phyloP scores from a whole-genome alignment of 2,113 vertebrate species.

The Pteropus alecto region DNA sequence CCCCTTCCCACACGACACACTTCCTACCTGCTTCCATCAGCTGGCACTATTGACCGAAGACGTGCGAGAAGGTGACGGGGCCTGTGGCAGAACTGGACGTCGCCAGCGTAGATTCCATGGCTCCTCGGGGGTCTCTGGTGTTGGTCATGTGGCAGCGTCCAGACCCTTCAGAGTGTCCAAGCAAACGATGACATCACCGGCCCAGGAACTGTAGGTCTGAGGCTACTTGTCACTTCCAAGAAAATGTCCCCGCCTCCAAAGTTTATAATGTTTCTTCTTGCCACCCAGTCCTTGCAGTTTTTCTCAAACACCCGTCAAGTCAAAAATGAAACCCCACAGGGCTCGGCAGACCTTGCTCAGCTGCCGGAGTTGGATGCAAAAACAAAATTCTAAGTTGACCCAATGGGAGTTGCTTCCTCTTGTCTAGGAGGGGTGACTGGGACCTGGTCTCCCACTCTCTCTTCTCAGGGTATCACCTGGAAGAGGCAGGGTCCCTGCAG shows the following conservation, averaged over 20 bases:
- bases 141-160: slow-evolving; percentile 61
- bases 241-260: background rate
- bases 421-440: background rate
- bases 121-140: background rate
- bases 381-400: background rate
- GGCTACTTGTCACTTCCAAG: background rate
- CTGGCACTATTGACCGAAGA: slow-evolving; percentile 86
- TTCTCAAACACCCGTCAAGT: background rate
- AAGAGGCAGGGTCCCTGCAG: background rate
- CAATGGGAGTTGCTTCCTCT: background rate
- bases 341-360: background rate
- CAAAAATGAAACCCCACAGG: background rate
- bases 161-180: background rate
- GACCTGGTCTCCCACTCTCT: background rate
- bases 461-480: background rate
- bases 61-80: slow-evolving; percentile 85
- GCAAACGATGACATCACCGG: background rate
- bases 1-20: fast-evolving
- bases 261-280: background rate
- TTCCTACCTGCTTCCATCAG: slow-evolving; percentile 88
- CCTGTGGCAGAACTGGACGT: slow-evolving; percentile 50
- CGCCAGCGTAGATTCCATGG: slow-evolving; percentile 76
- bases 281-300: background rate
- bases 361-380: background rate
- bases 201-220: background rate